These are phyloP conservation scores for Turritopsis rubra DNA, from an alignment of 30 jellyfish, hydroid and myxozoan genomes.

Conservation along the genomic window DNA sequence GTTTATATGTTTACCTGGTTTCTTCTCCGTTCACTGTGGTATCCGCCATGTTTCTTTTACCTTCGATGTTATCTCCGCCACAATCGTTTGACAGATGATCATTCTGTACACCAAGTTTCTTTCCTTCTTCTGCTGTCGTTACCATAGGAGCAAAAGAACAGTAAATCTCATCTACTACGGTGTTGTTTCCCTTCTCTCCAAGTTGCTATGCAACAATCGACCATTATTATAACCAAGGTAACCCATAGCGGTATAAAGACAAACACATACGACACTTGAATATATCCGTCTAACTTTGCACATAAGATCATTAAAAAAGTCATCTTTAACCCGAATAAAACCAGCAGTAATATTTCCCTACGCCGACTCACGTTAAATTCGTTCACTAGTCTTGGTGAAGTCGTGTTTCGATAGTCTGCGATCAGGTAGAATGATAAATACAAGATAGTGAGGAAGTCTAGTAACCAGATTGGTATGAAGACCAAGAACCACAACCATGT, in stretches of 20 bases:
- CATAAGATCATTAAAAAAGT: constrained; percentile 62
- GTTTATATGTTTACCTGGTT: no score
- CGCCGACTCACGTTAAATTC: constrained; percentile 44
- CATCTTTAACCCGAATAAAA: constrained; percentile 40
- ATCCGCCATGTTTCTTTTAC: no score
- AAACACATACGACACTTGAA: constrained; percentile 48
- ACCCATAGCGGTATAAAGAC: constrained; percentile 85
- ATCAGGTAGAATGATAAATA: constrained; percentile 32
- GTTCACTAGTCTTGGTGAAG: constrained; percentile 5
- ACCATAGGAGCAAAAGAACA: no score
- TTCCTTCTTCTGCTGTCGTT: no score
- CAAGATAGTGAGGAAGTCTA: constrained; percentile 53
- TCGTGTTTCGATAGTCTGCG: constrained; percentile 5
- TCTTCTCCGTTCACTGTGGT: no score
- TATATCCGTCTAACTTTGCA: constrained; percentile 67
- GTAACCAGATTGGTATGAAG: constrained; percentile 81
- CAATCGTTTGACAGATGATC: no score
- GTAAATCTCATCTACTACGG: no score
- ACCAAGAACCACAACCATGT: constrained; percentile 84
- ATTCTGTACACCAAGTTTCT: no score
- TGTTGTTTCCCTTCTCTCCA: constrained; percentile 23
- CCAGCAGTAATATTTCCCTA: constrained; percentile 62
- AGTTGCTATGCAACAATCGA: constrained; percentile 54
- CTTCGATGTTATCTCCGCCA: no score
- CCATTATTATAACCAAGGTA: constrained; percentile 38